Evolutionary conservation across 2,113 vertebrate species (phyloP).

Genomic region (Otocyon megalotis): DNA sequence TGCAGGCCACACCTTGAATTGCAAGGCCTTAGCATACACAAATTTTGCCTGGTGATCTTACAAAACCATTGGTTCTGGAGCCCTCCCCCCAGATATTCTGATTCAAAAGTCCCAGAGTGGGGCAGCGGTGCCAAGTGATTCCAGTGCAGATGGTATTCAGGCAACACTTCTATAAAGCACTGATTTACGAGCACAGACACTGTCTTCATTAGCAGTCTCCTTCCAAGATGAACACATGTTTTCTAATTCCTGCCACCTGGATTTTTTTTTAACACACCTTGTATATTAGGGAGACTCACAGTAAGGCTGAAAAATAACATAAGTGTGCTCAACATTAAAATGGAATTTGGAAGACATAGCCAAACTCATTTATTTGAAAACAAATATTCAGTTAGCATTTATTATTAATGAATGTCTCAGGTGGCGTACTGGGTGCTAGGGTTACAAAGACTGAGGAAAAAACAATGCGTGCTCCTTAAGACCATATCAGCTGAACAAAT

Average conservation of each 20-base stretch:
- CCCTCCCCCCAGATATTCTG: neutral
- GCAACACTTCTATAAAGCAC: neutral
- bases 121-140: neutral
- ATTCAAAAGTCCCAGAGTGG: neutral
- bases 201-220: constrained; percentile 61
- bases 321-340: constrained; percentile 56
- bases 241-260: constrained; percentile 74
- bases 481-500: neutral
- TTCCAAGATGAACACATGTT: constrained; percentile 65
- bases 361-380: constrained; percentile 24
- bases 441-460: neutral
- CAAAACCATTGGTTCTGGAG: neutral
- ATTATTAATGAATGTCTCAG: constrained; percentile 46
- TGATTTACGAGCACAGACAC: constrained; percentile 61
- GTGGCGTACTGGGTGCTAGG: neutral
- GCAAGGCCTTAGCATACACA: neutral
- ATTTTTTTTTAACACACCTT: neutral
- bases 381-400: constrained; percentile 58
- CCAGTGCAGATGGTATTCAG: neutral
- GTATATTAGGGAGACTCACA: constrained; percentile 46
- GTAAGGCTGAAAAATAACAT: constrained; percentile 51
- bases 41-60: neutral
- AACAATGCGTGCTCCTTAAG: neutral
- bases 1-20: neutral
- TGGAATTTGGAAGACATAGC: constrained; percentile 22